Conservation (phyloP, 2,113 vertebrate species). For the Gallinago media region DNA sequence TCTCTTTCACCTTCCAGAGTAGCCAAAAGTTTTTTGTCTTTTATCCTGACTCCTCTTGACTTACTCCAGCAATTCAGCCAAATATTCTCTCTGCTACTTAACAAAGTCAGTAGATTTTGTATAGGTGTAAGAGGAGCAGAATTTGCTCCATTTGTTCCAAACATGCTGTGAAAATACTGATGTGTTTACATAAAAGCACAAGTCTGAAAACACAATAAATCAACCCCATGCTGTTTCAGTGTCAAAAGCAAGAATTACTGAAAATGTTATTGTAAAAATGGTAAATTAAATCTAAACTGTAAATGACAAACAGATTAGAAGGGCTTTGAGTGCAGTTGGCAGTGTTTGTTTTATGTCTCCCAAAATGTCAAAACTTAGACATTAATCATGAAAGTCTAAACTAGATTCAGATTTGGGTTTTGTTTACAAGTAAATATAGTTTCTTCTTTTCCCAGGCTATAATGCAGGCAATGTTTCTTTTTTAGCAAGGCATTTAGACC, state of each 20-base stretch:
- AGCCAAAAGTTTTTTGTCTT: background rate
- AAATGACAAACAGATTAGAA: slow-evolving; percentile 40
- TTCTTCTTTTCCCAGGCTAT: background rate
- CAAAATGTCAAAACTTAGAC: background rate
- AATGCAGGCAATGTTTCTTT: background rate
- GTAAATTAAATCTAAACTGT: slow-evolving; percentile 27
- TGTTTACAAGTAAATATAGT: background rate
- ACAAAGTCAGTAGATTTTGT: background rate
- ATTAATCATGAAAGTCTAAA: background rate
- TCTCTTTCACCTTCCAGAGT: background rate
- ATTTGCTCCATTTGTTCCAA: slow-evolving; percentile 14
- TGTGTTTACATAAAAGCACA: slow-evolving; percentile 56
- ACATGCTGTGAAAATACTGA: slow-evolving; percentile 55
- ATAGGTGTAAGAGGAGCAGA: slow-evolving; percentile 2
- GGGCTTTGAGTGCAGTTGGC: background rate
- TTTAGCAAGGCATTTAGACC: background rate
- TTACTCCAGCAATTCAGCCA: background rate
- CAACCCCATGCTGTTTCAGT: slow-evolving; percentile 48
- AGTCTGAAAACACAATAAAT: slow-evolving; percentile 53
- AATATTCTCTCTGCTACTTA: background rate
- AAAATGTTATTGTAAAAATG: slow-evolving; percentile 23
- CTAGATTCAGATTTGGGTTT: background rate
- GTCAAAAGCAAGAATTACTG: slow-evolving; percentile 50
- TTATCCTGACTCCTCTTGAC: background rate
- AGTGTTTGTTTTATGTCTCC: background rate